Evolutionary conservation across 2,113 vertebrate genomes (phyloP).

Genomic region (Ornithorhynchus anatinus): DNA sequence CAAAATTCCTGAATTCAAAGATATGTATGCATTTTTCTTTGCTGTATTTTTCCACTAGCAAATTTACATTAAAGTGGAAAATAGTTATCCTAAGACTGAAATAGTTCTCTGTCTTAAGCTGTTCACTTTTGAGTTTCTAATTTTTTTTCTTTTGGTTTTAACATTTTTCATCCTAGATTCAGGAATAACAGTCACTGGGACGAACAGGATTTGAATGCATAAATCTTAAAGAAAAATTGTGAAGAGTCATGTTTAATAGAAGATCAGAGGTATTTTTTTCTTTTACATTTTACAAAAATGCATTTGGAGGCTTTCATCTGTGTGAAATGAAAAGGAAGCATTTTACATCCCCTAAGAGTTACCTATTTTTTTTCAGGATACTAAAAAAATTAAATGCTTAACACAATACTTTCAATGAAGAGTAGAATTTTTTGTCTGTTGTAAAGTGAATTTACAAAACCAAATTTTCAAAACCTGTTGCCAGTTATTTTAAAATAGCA

Average conservation of each 20-base stretch:
- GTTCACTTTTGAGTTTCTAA: too few relatives aligned
- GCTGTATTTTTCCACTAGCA: too few relatives aligned
- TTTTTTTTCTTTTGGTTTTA: too few relatives aligned
- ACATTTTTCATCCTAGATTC: constrained; percentile 33
- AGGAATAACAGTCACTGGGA: not conserved
- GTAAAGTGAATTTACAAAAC: constrained; percentile 19
- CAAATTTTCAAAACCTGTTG: not conserved
- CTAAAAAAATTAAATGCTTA: constrained; percentile 15
- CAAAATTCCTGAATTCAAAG: too few relatives aligned
- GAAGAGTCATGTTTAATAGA: constrained; percentile 45
- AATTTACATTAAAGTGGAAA: too few relatives aligned
- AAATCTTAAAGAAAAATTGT: not conserved
- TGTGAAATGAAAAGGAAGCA: constrained; percentile 46
- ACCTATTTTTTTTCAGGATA: constrained; percentile 33
- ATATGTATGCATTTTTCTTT: too few relatives aligned
- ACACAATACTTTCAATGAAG: constrained; percentile 30
- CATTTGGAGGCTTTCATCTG: constrained; percentile 20
- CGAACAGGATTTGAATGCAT: not conserved
- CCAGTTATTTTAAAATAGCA: not conserved
- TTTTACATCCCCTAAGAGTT: constrained; percentile 29
- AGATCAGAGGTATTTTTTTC: constrained; percentile 37
- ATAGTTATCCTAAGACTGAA: too few relatives aligned
- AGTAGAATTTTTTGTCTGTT: constrained; percentile 1
- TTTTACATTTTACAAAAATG: constrained; percentile 39
- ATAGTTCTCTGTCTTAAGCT: too few relatives aligned